A percentile compares a stretch with the other conserved stretches of the same genome.
Evolutionary conservation across 2,113 vertebrate genomes (phyloP).

Genomic region (Trematomus loennbergii): DNA sequence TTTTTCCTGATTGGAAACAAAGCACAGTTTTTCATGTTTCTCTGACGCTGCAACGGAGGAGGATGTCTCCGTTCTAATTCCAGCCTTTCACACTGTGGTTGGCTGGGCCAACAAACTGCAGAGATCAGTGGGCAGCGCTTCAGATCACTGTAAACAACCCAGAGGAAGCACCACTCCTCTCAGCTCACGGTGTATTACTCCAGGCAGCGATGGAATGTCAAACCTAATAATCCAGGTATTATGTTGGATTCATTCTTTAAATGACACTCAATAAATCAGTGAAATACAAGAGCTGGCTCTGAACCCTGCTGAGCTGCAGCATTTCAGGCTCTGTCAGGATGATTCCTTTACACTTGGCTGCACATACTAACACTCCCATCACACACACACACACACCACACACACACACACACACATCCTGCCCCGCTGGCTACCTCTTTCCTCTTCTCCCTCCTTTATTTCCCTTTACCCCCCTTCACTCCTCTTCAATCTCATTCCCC

Average conservation of each 20-base stretch:
- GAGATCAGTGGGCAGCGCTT: not conserved
- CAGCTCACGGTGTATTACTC: not conserved
- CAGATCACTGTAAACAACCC: not conserved
- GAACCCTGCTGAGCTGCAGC: conserved; percentile 38
- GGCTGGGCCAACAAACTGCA: not conserved
- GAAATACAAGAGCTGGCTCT: conserved; percentile 23
- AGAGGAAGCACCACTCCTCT: not conserved
- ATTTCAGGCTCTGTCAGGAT: conserved; percentile 60
- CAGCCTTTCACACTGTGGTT: not conserved
- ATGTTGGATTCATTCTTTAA: not conserved
- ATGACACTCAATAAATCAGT: not conserved
- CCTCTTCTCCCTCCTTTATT: conserved; percentile 7
- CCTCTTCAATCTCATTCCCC: conserved; percentile 12
- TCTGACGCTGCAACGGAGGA: not conserved
- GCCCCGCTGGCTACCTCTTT: conserved; percentile 37
- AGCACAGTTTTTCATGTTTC: not conserved
- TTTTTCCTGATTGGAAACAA: not conserved
- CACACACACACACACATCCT: conserved; percentile 25
- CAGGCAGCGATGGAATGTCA: not conserved
- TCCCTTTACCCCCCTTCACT: not conserved
- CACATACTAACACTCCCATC: conserved; percentile 32
- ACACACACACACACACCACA: conserved; percentile 13
- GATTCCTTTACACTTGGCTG: conserved; percentile 62
- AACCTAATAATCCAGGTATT: not conserved
- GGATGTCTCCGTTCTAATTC: not conserved